Evolutionary conservation across 2,797 vertebrate species (phyloP).

Genomic region (Smutsia gigantea): DNA sequence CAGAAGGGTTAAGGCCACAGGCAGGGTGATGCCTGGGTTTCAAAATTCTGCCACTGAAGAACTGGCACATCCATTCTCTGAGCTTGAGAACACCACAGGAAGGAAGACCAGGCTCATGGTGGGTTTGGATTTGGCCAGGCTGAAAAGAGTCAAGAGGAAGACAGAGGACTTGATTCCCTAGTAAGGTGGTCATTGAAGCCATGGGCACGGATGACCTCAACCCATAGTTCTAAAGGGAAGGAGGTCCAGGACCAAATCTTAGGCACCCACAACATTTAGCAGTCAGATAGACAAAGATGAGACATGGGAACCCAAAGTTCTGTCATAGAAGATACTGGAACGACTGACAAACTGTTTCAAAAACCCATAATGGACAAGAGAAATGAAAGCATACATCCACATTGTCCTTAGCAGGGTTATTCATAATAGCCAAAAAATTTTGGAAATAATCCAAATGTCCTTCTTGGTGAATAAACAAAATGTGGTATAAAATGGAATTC

Average conservation of each 20-base stretch:
- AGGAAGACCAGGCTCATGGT: neutral
- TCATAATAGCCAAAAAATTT: neutral
- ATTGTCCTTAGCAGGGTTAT: neutral
- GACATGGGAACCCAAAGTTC: neutral
- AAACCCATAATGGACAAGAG: neutral
- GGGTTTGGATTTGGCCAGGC: neutral
- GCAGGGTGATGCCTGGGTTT: neutral
- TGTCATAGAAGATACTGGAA: accelerated
- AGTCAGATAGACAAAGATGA: accelerated
- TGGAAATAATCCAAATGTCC: neutral
- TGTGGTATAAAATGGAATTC: accelerated
- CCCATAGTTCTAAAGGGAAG: neutral
- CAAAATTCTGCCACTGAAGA: neutral
- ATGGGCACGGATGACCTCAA: neutral
- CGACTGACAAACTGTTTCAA: neutral
- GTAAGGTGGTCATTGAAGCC: too few relatives aligned
- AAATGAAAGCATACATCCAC: neutral
- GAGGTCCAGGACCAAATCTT: neutral
- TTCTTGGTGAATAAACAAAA: neutral
- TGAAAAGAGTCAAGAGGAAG: neutral
- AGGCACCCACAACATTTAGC: neutral
- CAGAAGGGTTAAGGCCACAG: neutral
- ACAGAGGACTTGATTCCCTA: neutral
- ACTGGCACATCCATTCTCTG: neutral
- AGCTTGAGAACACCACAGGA: neutral